A percentile compares a stretch with the other conserved stretches of the same genome.
Conservation (phyloP, 1,140 invertebrate species). For the Marisa cornuarietis region DNA sequence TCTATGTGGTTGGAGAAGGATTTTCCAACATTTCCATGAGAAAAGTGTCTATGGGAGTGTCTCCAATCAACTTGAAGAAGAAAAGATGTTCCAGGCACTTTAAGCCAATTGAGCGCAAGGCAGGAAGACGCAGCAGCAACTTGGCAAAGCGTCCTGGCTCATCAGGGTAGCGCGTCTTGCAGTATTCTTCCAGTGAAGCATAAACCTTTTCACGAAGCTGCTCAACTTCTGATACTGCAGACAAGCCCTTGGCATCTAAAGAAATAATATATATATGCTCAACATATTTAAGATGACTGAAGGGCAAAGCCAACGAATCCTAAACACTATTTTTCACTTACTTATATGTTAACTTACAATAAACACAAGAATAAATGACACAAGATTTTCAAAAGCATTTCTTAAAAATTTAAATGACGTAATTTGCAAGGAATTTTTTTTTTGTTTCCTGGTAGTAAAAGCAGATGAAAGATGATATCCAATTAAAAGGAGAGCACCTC, state of each 20-base stretch:
- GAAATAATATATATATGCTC: slow-evolving; percentile 31
- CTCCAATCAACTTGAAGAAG: slow-evolving; percentile 87
- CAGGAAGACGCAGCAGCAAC: slow-evolving; percentile 89
- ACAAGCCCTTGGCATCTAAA: slow-evolving; percentile 87
- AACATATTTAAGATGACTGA: neutral
- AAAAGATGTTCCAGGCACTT: slow-evolving; percentile 96
- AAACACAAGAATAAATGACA: neutral
- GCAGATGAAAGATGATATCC: too few relatives aligned
- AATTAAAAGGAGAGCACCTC: too few relatives aligned
- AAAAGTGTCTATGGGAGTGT: slow-evolving; percentile 69
- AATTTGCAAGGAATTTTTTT: too few relatives aligned
- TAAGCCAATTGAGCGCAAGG: slow-evolving; percentile 90
- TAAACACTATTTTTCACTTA: neutral
- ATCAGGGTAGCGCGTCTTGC: slow-evolving; percentile 83
- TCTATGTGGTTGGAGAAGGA: slow-evolving; percentile 42
- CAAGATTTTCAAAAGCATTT: too few relatives aligned
- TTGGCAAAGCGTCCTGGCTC: slow-evolving; percentile 96
- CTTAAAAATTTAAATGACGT: too few relatives aligned
- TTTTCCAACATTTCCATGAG: slow-evolving; percentile 75
- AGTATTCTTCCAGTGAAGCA: slow-evolving; percentile 93
- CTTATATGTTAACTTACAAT: neutral
- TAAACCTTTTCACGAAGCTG: slow-evolving; percentile 92
- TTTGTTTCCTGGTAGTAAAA: too few relatives aligned
- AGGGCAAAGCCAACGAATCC: neutral
- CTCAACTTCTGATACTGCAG: slow-evolving; percentile 84